Evolutionary conservation across 2,888 invertebrate genomes (phyloP).

Genomic region (Tetragnatha montana): DNA sequence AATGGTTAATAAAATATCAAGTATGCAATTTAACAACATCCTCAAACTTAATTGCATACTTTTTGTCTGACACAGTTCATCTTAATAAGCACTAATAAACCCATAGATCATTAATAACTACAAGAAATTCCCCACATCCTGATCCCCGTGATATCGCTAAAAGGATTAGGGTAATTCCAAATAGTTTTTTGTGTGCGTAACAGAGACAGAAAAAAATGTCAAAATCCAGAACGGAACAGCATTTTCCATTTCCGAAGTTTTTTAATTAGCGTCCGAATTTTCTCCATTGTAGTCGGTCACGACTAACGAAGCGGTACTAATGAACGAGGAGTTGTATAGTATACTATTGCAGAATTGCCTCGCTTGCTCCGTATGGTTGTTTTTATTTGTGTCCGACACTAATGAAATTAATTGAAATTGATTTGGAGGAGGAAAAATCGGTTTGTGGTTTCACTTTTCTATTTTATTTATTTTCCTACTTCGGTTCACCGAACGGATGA

Average conservation of each 20-base stretch:
- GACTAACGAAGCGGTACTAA: constrained; percentile 33
- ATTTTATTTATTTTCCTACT: neutral
- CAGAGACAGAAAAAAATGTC: neutral
- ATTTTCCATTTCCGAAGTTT: neutral
- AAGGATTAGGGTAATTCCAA: neutral
- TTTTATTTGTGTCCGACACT: neutral
- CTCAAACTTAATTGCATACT: too few relatives aligned
- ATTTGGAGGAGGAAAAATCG: constrained; percentile 6
- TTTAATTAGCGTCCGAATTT: neutral
- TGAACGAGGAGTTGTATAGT: constrained; percentile 16
- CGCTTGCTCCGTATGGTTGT: neutral
- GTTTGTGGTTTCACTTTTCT: neutral
- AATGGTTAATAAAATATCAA: too few relatives aligned
- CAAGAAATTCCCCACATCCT: neutral
- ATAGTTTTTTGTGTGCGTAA: neutral
- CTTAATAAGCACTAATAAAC: neutral
- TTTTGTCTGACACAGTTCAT: too few relatives aligned
- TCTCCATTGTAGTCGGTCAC: constrained; percentile 14
- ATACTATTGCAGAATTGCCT: neutral
- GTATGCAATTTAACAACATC: too few relatives aligned
- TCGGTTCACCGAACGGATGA: neutral
- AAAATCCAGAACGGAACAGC: neutral
- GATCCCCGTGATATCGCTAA: neutral
- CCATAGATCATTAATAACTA: neutral
- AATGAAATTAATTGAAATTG: constrained; percentile 43